Evolutionary conservation across 2,113 vertebrate species (phyloP).

Genomic region (Amphilophus citrinellus): DNA sequence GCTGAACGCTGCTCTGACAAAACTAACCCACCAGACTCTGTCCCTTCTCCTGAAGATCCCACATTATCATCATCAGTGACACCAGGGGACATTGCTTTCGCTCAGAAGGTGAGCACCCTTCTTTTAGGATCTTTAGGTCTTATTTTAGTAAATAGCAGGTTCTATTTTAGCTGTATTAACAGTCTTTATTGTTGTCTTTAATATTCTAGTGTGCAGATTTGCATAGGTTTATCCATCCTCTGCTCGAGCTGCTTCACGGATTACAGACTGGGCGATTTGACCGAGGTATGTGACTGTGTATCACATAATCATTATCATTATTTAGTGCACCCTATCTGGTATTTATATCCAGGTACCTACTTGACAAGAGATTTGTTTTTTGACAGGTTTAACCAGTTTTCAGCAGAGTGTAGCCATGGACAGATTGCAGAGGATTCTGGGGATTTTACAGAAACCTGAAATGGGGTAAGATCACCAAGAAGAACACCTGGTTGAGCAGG

Average conservation of each 20-base stretch:
- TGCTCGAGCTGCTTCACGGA: slow-evolving; percentile 86
- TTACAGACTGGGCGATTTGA: slow-evolving; percentile 88
- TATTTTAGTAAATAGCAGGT: not conserved
- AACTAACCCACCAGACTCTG: not conserved
- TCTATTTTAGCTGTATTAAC: not conserved
- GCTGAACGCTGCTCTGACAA: not conserved
- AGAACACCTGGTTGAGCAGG: not conserved
- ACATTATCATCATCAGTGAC: slow-evolving; percentile 48
- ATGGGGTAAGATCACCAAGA: slow-evolving; percentile 85
- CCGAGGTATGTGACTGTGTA: slow-evolving; percentile 78
- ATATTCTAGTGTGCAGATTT: slow-evolving; percentile 86
- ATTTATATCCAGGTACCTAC: not conserved
- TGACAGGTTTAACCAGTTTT: slow-evolving; percentile 88
- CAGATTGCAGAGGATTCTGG: slow-evolving; percentile 89
- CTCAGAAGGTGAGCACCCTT: slow-evolving; percentile 83
- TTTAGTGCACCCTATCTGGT: not conserved
- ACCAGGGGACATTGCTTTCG: slow-evolving; percentile 86
- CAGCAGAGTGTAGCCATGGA: slow-evolving; percentile 93
- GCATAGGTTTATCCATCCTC: slow-evolving; percentile 84
- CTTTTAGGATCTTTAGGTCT: not conserved
- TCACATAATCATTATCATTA: not conserved
- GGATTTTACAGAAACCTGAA: slow-evolving; percentile 88
- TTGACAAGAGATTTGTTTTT: not conserved
- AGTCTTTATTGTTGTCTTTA: slow-evolving; percentile 15
- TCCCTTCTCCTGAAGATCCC: not conserved